Evolutionary conservation across 2,797 vertebrate species (phyloP).

Genomic region (Propithecus perrieri): DNA sequence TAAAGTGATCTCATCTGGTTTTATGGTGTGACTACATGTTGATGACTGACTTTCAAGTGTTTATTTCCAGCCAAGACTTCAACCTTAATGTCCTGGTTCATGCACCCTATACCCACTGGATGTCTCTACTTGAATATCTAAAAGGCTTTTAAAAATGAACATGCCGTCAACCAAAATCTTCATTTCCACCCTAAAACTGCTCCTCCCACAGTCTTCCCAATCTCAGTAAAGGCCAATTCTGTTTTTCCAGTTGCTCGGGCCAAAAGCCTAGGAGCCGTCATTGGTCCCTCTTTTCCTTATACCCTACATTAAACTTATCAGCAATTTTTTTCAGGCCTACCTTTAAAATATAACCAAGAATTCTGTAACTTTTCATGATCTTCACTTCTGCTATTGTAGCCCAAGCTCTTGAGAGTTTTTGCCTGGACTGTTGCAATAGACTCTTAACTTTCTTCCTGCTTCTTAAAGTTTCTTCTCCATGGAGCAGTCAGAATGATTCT

Average conservation of each 20-base stretch:
- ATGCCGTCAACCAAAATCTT: background rate
- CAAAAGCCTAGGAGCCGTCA: background rate
- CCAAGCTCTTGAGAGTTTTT: background rate
- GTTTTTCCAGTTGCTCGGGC: background rate
- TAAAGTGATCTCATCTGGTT: background rate
- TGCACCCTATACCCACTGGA: background rate
- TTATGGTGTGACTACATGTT: background rate
- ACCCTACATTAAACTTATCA: background rate
- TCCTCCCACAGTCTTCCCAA: background rate
- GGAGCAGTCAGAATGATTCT: background rate
- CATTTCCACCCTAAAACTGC: background rate
- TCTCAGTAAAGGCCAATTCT: background rate
- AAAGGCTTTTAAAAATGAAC: background rate
- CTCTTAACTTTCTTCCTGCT: background rate
- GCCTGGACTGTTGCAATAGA: background rate
- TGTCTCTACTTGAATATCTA: background rate
- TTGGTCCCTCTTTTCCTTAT: background rate
- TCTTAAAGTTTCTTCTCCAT: background rate
- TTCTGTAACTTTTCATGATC: background rate
- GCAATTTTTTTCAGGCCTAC: background rate
- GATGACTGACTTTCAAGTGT: background rate
- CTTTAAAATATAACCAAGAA: background rate
- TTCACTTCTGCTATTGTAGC: background rate
- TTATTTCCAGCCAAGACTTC: background rate
- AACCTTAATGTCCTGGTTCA: background rate